Evolutionary conservation across 2,113 vertebrate species (phyloP).

Genomic region (Plecturocebus donacophilus): DNA sequence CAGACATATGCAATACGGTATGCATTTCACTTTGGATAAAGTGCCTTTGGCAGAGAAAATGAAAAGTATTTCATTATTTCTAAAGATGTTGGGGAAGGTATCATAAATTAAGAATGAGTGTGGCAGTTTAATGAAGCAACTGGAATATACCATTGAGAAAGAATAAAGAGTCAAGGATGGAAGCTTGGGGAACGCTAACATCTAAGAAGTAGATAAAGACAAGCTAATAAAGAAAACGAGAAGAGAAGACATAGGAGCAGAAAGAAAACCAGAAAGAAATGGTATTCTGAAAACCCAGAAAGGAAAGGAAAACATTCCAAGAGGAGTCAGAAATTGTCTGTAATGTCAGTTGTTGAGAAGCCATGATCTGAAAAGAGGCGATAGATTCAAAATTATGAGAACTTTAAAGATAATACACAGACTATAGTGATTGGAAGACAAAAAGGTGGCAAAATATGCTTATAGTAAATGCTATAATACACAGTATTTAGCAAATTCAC

Average conservation of each 20-base stretch:
- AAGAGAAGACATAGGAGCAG: not conserved
- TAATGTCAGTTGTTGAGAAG: not conserved
- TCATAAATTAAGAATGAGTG: not conserved
- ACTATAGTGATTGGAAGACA: not conserved
- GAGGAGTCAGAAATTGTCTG: not conserved
- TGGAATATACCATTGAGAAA: not conserved
- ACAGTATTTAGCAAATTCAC: too few relatives aligned
- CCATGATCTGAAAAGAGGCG: not conserved
- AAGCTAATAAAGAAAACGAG: not conserved
- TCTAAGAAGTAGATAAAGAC: not conserved
- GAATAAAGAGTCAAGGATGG: not conserved
- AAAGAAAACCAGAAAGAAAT: not conserved
- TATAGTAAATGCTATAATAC: too few relatives aligned
- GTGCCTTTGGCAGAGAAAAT: not conserved
- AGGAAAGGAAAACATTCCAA: not conserved
- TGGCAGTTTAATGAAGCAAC: not conserved
- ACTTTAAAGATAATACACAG: not conserved
- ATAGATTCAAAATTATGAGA: not conserved
- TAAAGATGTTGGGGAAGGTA: not conserved
- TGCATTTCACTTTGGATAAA: not conserved
- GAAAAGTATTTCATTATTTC: not conserved
- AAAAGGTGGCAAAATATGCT: not conserved
- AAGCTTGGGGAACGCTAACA: not conserved
- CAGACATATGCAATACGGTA: not conserved
- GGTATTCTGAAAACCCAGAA: not conserved